Conservation (phyloP, 1,140 invertebrate genomes). For the Lepidurus couesii region DNA sequence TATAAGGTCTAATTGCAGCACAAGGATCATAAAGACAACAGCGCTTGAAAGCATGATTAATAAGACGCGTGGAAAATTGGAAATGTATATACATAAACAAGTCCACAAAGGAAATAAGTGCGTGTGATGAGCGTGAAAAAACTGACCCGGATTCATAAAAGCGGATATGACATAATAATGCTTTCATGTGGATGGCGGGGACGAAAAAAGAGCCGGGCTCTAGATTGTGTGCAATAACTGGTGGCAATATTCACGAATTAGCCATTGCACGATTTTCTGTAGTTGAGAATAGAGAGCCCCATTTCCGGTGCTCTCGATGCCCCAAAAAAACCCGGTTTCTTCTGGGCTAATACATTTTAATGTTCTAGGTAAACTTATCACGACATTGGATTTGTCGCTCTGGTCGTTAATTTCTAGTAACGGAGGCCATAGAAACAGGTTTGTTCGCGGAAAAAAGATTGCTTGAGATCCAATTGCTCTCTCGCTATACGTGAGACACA, state of each 20-base stretch:
- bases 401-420: slow-evolving; percentile 3
- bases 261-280: slow-evolving; percentile 5
- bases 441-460: background rate
- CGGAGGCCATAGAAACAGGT: background rate
- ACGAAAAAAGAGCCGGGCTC: background rate
- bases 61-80: background rate
- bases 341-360: background rate
- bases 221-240: slow-evolving; percentile 19
- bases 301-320: background rate
- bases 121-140: background rate
- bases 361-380: background rate
- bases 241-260: slow-evolving; percentile 5
- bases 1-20: background rate
- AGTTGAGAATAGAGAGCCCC: background rate
- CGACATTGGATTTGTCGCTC: background rate
- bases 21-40: background rate
- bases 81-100: background rate
- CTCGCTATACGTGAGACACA: background rate
- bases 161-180: slow-evolving; percentile 10
- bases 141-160: slow-evolving; percentile 1
- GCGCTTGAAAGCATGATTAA: slow-evolving; percentile 1
- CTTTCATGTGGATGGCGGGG: background rate
- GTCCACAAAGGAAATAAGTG: background rate
- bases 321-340: background rate
- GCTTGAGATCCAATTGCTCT: background rate